A percentile compares a stretch with the other conserved stretches of the same genome.
Conservation (phyloP, 2,113 vertebrate species). For the Cololabis saira region DNA sequence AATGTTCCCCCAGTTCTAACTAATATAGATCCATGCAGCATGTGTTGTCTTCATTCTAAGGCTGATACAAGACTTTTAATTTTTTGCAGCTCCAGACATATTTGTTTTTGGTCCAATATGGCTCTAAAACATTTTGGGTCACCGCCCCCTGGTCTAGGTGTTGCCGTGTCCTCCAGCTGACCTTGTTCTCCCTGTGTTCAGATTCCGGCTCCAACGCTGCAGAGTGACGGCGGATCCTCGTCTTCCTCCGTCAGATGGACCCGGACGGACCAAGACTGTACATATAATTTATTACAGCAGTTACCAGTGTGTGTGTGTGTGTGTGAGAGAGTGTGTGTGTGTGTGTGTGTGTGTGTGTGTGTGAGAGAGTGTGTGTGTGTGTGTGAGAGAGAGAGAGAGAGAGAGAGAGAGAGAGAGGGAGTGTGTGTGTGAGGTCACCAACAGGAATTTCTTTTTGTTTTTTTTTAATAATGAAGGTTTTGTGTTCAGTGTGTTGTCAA, state of each 20-base stretch:
- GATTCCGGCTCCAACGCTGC: conserved; percentile 90
- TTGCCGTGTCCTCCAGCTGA: not conserved
- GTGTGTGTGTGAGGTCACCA: not conserved
- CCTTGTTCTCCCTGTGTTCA: conserved; percentile 52
- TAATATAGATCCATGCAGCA: too few species aligned
- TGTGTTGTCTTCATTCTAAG: too few species aligned
- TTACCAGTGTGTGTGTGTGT: conserved; percentile 25
- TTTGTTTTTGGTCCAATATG: too few species aligned
- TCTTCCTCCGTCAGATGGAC: conserved; percentile 34
- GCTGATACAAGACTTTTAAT: too few species aligned
- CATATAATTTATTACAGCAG: conserved; percentile 86
- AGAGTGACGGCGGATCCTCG: conserved; percentile 76
- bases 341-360: too few species aligned
- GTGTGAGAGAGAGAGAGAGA: too few species aligned
- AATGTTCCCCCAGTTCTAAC: too few species aligned
- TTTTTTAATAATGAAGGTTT: conserved; percentile 49
- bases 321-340: too few species aligned
- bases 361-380: too few species aligned
- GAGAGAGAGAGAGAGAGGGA: not conserved
- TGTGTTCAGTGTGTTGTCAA: conserved; percentile 53
- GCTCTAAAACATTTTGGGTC: too few species aligned
- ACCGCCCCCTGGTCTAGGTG: too few species aligned
- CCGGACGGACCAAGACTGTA: conserved; percentile 82
- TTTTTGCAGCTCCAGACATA: too few species aligned
- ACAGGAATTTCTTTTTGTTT: conserved; percentile 11